phyloP scores from a whole-genome alignment of 2,888 invertebrate genomes.

The Xylophagus ater region DNA sequence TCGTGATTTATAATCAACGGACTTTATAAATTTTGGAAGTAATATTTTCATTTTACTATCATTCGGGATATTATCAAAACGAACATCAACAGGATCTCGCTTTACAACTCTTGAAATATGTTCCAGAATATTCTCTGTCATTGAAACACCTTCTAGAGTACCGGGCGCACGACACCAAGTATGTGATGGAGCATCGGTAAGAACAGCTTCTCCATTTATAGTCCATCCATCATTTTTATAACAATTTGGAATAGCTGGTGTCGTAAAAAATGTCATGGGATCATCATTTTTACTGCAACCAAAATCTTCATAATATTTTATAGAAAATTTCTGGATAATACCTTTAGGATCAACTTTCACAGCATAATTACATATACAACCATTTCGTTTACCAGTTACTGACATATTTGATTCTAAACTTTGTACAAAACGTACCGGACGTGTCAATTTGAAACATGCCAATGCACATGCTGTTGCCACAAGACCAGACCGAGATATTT shows the following conservation, averaged over 20 bases:
- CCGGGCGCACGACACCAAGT: slow-evolving; percentile 51
- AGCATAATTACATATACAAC: slow-evolving; percentile 48
- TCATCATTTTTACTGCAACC: slow-evolving; percentile 45
- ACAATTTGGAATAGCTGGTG: slow-evolving; percentile 40
- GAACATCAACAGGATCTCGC: slow-evolving; percentile 45
- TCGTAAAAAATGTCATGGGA: slow-evolving; percentile 24
- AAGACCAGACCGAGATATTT: slow-evolving; percentile 51
- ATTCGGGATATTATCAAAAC: slow-evolving; percentile 39
- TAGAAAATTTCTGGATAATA: slow-evolving; percentile 40
- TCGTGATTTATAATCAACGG: slow-evolving; percentile 43
- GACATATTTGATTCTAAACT: slow-evolving; percentile 56
- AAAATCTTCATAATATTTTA: slow-evolving; percentile 29
- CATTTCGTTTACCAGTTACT: slow-evolving; percentile 49
- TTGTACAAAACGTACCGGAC: slow-evolving; percentile 55
- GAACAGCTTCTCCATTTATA: slow-evolving; percentile 51
- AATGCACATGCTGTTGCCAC: slow-evolving; percentile 56
- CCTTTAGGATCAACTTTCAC: slow-evolving; percentile 48
- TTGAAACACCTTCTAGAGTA: slow-evolving; percentile 46
- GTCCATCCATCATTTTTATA: slow-evolving; percentile 56
- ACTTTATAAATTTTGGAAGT: slow-evolving; percentile 39
- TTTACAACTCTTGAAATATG: slow-evolving; percentile 43
- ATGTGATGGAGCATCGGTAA: slow-evolving; percentile 51
- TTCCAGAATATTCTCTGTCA: slow-evolving; percentile 50
- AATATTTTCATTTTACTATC: slow-evolving; percentile 30
- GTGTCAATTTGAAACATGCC: slow-evolving; percentile 52